Conservation (phyloP, 1,140 invertebrate genomes). For the Dendroctonus valens region DNA sequence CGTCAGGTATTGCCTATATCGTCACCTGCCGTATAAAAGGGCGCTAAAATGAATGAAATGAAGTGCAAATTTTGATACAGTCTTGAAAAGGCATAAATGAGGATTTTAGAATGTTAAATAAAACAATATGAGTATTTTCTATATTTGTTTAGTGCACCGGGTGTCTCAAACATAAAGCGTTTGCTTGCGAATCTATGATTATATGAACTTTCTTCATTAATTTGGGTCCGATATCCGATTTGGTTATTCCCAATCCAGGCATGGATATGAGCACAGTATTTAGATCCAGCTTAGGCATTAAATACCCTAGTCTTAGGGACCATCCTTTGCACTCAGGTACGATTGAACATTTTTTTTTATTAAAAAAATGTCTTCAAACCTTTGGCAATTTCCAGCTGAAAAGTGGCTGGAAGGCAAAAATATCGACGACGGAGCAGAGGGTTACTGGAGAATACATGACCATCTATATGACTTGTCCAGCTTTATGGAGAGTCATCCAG, state of each 20-base stretch:
- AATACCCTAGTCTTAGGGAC: constrained; percentile 56
- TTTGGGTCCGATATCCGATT: not conserved
- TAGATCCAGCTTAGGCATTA: constrained; percentile 45
- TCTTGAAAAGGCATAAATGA: too few species aligned
- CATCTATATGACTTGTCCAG: constrained; percentile 70
- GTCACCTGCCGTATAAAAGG: too few species aligned
- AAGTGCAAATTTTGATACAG: too few species aligned
- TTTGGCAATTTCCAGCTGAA: not conserved
- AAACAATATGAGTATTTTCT: too few species aligned
- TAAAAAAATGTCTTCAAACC: not conserved
- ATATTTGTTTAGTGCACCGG: too few species aligned
- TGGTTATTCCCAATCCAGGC: not conserved
- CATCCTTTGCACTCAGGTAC: constrained; percentile 49
- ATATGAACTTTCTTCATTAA: too few species aligned
- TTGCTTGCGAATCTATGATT: too few species aligned
- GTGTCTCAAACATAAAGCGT: too few species aligned
- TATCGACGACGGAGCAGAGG: constrained; percentile 70
- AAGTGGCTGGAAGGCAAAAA: constrained; percentile 65
- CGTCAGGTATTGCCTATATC: too few species aligned
- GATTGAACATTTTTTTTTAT: not conserved
- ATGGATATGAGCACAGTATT: constrained; percentile 28
- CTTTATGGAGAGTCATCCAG: constrained; percentile 74
- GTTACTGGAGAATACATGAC: constrained; percentile 75
- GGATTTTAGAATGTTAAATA: too few species aligned
- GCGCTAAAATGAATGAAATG: too few species aligned